Evolutionary conservation across 2,113 vertebrate species (phyloP), one percentile per base, ranked within the genome.

Genomic region (Tachysurus fulvidraco): DNA sequence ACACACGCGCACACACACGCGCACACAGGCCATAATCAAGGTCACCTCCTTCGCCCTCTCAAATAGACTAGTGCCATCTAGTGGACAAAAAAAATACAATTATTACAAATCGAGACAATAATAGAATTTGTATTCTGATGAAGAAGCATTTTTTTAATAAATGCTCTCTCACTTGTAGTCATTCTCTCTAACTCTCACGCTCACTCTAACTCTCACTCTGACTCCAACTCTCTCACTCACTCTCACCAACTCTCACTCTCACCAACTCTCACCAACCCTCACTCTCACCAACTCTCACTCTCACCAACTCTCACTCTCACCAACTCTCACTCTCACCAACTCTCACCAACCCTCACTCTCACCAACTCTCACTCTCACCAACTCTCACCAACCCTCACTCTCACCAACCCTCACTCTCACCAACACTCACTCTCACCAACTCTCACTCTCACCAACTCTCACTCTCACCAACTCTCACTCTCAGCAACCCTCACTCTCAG

Each of bases 151-250:
- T 14, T 46, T 52, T 28, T 88, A 81, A 81, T 80, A 85, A 86
- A 84, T 88, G 85, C 86, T 86, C 87, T 13, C 85, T 90, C 85
- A 55, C 64, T 57, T 80, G 36, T 36, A 36, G 36, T n/a, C 41
- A 46, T 8, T 81, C 57, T 83, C 30, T 62, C 85, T 71, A 88
- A 87, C 83, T 91, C 91, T 44, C 91, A 67, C 64, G 54, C 84
- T 71, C 89, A 87, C 83, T 91, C 91, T 44, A 91, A 67, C 64
- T 57, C 84, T 73, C 50, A 50, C 81, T 82, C 64, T 84, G 23
- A 25, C 84, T 74, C n/a, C n/a, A n/a, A n/a, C 86, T 86, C 87
- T 13, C 85, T 90, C 85, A 55, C 64, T 57, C 41, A 46, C 7
- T 81, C 57, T 83, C 30, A 60, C 85, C n/a, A n/a, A n/a, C n/a